A percentile compares a stretch with the other conserved stretches of the same genome.
phyloP scores from a whole-genome alignment of 2,888 invertebrate species.

The Phanerotoma sp. region DNA sequence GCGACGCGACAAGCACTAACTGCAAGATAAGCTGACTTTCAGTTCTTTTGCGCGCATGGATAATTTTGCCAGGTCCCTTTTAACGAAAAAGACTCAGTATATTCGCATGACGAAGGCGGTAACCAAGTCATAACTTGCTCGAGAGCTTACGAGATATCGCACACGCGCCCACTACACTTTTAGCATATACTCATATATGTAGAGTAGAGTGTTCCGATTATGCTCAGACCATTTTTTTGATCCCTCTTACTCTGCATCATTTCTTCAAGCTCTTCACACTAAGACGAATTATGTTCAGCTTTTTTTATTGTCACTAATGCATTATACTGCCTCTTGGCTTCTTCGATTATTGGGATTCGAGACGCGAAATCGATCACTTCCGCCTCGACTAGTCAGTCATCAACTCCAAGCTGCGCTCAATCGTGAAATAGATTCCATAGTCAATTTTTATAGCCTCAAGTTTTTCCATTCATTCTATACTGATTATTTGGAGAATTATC shows the following conservation, averaged over 20 bases:
- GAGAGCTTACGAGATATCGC: constrained; percentile 49
- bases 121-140: constrained; percentile 53
- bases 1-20: constrained; percentile 19
- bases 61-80: constrained; percentile 10
- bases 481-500: not conserved
- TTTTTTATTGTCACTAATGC: constrained; percentile 18
- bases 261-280: not conserved
- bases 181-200: constrained; percentile 48
- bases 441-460: not conserved
- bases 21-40: constrained; percentile 46
- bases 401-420: constrained; percentile 3
- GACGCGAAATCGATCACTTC: constrained; percentile 13
- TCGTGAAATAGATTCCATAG: constrained; percentile 9
- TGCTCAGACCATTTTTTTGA: constrained; percentile 28
- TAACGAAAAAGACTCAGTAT: constrained; percentile 10
- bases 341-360: constrained; percentile 3
- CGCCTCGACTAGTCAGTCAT: constrained; percentile 8
- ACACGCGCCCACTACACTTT: constrained; percentile 45
- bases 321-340: constrained; percentile 1
- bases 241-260: not conserved
- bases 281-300: constrained; percentile 25
- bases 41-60: constrained; percentile 28
- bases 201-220: constrained; percentile 51
- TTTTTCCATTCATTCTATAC: not conserved
- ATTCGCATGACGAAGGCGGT: constrained; percentile 56